Percentiles rank a stretch among this genome's conserved stretches.
phyloP scores from a whole-genome alignment of 2,797 vertebrate genomes.

The Philypnodon macrostomus region DNA sequence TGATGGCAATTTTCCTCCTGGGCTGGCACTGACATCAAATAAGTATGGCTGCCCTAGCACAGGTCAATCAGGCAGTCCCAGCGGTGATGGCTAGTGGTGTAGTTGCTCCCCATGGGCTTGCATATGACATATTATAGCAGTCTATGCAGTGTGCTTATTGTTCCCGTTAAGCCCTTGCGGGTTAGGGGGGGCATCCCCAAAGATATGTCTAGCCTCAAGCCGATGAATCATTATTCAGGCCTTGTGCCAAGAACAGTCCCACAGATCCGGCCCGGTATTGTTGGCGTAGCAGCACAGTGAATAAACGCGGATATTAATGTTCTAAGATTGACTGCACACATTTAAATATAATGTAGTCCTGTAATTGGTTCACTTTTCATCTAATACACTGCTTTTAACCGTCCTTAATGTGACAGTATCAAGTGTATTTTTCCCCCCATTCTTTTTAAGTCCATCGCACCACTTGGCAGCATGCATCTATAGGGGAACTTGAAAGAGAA shows the following conservation, averaged over 20 bases:
- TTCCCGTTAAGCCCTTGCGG: constrained; percentile 1
- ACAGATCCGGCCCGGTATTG: constrained; percentile 3
- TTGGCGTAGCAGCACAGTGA: background rate
- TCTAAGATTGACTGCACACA: background rate
- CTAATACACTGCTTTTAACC: background rate
- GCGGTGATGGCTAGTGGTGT: background rate
- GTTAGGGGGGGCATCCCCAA: constrained; percentile 7
- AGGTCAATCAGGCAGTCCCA: constrained; percentile 10
- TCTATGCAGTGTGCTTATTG: constrained; percentile 1
- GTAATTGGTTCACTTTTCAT: background rate
- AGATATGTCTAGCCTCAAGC: constrained; percentile 1
- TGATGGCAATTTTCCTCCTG: background rate
- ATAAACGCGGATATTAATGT: background rate
- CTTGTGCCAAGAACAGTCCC: constrained; percentile 4
- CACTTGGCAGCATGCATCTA: too few species aligned
- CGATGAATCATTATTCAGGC: constrained; percentile 14
- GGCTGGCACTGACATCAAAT: constrained; percentile 2
- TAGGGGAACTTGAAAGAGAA: too few species aligned
- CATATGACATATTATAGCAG: constrained; percentile 3
- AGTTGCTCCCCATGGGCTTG: background rate
- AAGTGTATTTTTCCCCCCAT: background rate
- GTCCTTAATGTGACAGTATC: background rate
- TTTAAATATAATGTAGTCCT: background rate
- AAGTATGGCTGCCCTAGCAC: background rate
- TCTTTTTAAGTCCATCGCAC: background rate